A percentile compares a stretch with the other conserved stretches of the same genome.
These are phyloP conservation scores for Cherax destructor DNA, from an alignment of 1,140 invertebrate species.

Conservation along the genomic window DNA sequence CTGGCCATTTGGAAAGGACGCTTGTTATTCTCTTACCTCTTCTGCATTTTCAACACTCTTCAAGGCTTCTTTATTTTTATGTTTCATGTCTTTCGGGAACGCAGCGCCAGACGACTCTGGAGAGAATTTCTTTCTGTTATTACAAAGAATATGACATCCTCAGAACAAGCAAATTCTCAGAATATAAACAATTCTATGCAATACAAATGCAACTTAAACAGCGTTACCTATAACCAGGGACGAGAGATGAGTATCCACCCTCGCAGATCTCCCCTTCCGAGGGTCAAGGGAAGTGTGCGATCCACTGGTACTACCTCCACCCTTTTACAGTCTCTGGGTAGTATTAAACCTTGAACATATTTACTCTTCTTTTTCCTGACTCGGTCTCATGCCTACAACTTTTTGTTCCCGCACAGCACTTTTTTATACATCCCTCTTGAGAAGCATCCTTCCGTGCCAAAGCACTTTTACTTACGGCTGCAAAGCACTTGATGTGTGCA, in stretches of 20 bases:
- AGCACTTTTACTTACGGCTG: too few relatives aligned
- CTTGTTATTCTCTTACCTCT: conserved; percentile 72
- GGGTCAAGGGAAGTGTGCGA: background rate
- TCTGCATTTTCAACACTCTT: conserved; percentile 72
- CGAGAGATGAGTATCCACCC: conserved; percentile 29
- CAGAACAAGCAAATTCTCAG: conserved; percentile 15
- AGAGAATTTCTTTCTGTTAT: conserved; percentile 63
- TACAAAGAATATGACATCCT: background rate
- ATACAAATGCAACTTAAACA: conserved; percentile 1
- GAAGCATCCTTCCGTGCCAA: too few relatives aligned
- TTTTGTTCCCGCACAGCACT: too few relatives aligned
- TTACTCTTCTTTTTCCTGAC: too few relatives aligned
- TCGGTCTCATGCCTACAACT: too few relatives aligned
- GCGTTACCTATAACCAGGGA: conserved; percentile 29
- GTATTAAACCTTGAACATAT: background rate
- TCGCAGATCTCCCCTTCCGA: background rate
- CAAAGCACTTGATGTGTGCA: too few relatives aligned
- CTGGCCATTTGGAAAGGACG: conserved; percentile 68
- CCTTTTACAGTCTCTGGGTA: conserved; percentile 6
- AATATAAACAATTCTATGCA: conserved; percentile 18
- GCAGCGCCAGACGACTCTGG: conserved; percentile 69
- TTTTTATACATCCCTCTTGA: too few relatives aligned
- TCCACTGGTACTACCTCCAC: conserved; percentile 21
- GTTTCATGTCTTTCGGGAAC: conserved; percentile 73
- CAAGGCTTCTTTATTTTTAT: conserved; percentile 73